Evolutionary conservation across 2,888 invertebrate genomes (phyloP).

Genomic region (Microctonus brassicae): DNA sequence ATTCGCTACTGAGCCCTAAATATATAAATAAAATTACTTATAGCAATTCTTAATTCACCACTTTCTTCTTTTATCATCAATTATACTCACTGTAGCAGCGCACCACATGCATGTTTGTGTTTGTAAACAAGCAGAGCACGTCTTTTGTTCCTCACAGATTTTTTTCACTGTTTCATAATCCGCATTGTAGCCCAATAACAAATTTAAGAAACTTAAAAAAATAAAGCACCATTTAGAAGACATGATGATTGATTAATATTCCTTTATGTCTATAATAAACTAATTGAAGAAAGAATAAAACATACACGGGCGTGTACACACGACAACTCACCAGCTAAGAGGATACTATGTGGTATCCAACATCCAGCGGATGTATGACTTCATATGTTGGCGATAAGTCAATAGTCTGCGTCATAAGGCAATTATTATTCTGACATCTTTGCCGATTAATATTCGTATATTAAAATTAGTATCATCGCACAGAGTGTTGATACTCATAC

Average conservation of each 20-base stretch:
- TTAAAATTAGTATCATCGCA: not conserved
- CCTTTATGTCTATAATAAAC: not conserved
- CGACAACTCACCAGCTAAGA: slow-evolving; percentile 34
- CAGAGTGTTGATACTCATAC: no score
- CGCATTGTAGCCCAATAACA: slow-evolving; percentile 24
- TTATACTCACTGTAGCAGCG: slow-evolving; percentile 56
- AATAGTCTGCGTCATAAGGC: slow-evolving; percentile 51
- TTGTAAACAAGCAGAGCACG: slow-evolving; percentile 70
- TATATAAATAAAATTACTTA: not conserved
- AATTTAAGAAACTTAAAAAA: slow-evolving; percentile 13
- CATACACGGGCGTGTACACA: not conserved
- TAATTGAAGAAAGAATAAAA: not conserved
- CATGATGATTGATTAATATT: slow-evolving; percentile 13
- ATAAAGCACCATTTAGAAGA: not conserved
- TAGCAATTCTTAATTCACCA: no score
- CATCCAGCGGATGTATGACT: slow-evolving; percentile 56
- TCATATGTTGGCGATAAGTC: slow-evolving; percentile 50
- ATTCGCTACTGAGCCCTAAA: slow-evolving; percentile 11
- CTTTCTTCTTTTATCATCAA: no score
- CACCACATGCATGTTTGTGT: slow-evolving; percentile 72
- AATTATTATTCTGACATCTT: slow-evolving; percentile 39
- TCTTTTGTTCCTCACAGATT: slow-evolving; percentile 65
- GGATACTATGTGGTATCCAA: slow-evolving; percentile 60
- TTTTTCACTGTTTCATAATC: slow-evolving; percentile 49
- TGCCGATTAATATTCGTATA: not conserved